phyloP scores from a whole-genome alignment of 2,113 vertebrate genomes.

The Sisor rabdophorus region DNA sequence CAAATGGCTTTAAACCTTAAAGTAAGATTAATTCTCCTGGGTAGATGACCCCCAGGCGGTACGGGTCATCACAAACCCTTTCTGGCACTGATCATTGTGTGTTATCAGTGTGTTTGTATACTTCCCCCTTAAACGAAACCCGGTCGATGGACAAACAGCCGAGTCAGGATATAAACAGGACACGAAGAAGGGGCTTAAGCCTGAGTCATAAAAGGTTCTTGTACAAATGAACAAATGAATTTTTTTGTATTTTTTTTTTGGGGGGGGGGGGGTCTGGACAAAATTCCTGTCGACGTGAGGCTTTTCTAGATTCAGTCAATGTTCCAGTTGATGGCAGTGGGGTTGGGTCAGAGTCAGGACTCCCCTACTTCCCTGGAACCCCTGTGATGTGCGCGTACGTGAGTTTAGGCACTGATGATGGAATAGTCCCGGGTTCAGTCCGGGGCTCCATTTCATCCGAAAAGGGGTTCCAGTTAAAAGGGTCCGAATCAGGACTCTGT shows the following conservation, averaged over 20 bases:
- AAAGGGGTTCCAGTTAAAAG: too few relatives aligned
- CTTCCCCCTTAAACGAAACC: conserved; percentile 1
- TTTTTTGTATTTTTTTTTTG: neutral
- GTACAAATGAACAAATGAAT: neutral
- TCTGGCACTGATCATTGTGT: conserved; percentile 6
- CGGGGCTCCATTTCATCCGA: too few relatives aligned
- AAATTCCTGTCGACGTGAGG: too few relatives aligned
- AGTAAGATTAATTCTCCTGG: conserved; percentile 14
- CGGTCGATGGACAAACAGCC: neutral
- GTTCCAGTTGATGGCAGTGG: too few relatives aligned
- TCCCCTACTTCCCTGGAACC: too few relatives aligned
- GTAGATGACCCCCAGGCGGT: neutral
- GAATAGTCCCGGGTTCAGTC: too few relatives aligned
- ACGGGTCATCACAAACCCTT: conserved; percentile 20
- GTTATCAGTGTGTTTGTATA: conserved; percentile 29
- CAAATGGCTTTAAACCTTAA: conserved; percentile 25
- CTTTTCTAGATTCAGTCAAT: too few relatives aligned
- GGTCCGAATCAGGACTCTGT: too few relatives aligned
- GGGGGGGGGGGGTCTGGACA: too few relatives aligned
- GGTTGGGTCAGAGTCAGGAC: too few relatives aligned
- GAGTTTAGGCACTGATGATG: too few relatives aligned
- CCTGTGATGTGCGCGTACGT: too few relatives aligned
- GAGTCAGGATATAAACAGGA: conserved; percentile 8
- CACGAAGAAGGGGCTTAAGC: neutral
- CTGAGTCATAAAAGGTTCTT: neutral